phyloP scores from a whole-genome alignment of 2,888 invertebrate genomes.

The Aphodius granarius region DNA sequence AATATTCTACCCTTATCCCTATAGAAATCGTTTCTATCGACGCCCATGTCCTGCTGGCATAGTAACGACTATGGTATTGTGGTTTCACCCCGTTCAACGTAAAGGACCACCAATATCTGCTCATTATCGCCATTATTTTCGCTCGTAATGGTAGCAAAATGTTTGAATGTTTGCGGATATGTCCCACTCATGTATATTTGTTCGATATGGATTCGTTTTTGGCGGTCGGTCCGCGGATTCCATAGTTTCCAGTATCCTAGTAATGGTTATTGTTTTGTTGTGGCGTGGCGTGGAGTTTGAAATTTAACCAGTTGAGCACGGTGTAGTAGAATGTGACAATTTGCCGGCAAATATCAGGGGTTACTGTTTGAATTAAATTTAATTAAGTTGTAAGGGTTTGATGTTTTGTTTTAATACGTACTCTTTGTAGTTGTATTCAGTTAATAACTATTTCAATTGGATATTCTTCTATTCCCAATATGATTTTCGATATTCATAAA shows the following conservation, averaged over 20 bases:
- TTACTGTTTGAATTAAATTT: not conserved
- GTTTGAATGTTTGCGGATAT: not conserved
- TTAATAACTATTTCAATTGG: not conserved
- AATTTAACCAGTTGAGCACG: not conserved
- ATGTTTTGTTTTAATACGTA: not conserved
- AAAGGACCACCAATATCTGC: not conserved
- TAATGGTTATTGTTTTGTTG: not conserved
- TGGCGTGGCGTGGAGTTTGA: not conserved
- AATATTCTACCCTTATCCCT: too few species aligned
- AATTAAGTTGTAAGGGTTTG: not conserved
- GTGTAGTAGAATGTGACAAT: not conserved
- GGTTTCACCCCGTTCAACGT: not conserved
- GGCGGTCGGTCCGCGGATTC: not conserved
- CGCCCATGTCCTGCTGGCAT: not conserved
- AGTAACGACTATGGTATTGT: not conserved
- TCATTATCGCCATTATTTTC: not conserved
- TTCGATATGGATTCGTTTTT: not conserved
- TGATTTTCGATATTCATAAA: too few species aligned
- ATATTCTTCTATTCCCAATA: too few species aligned
- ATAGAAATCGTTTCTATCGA: not conserved
- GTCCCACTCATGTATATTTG: not conserved
- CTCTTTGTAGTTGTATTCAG: not conserved
- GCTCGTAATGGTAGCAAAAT: not conserved
- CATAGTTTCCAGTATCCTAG: not conserved
- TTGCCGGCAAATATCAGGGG: not conserved